Base-by-base conservation (phyloP, 2,888 invertebrate species). In the Stenodera caucasica region DNA sequence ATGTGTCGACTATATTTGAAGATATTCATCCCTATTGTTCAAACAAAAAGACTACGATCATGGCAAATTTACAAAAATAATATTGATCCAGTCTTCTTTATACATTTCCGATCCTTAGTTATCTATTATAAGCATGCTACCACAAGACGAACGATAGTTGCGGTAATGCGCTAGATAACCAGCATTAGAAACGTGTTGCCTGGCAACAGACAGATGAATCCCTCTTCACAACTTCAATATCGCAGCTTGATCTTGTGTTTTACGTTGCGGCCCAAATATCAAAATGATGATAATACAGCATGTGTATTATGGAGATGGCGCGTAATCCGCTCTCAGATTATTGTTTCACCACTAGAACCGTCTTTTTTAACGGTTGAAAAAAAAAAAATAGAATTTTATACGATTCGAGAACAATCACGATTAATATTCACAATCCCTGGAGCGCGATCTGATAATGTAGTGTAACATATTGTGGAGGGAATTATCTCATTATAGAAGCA, bases 81-180 rank as follows among this genome's bases (percentile, higher is more conserved):
- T 12, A 21, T 45, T 45, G 21, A 45, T 21, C 45, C 9, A n/a
- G n/a, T n/a, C n/a, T n/a, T n/a, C n/a, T n/a, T n/a, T n/a, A n/a
- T n/a, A n/a, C n/a, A n/a, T n/a, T n/a, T n/a, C n/a, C n/a, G n/a
- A n/a, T n/a, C n/a, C n/a, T n/a, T n/a, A n/a, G n/a, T n/a, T n/a
- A n/a, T n/a, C n/a, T n/a, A n/a, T n/a, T n/a, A n/a, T n/a, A n/a
- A n/a, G n/a, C n/a, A n/a, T n/a, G n/a, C n/a, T n/a, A n/a, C n/a
- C n/a, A 71, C 73, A 72, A 70, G 74, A 75, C 74, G 74, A 77
- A 78, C 76, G 75, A 74, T 74, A 75, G 75, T 75, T 76, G 74
- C 72, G 76, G 76, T 76, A 77, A 75, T 74, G 74, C 75, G 76
- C 73, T 70, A 76, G 76, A 75, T 76, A 76, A 77, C 71, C 72